phyloP scores from a whole-genome alignment of 2,113 vertebrate genomes.

The Onychostruthus taczanowskii region DNA sequence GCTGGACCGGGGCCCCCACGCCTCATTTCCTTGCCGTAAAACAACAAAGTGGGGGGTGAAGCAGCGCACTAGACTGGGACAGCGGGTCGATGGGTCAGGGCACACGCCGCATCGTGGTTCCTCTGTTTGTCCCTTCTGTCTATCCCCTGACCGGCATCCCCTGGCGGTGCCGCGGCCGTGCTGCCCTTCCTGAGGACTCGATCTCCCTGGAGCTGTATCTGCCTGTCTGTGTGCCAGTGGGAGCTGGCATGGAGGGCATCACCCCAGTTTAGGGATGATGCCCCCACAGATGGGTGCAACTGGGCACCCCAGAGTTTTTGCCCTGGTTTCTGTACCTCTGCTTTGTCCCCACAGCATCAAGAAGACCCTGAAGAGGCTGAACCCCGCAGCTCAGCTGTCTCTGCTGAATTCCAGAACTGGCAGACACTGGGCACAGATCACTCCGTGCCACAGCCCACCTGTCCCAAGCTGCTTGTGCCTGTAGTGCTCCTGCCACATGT shows the following conservation, averaged over 20 bases:
- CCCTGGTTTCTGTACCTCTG: neutral
- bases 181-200: neutral
- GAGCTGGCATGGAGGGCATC: neutral
- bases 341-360: neutral
- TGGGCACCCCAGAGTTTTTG: neutral
- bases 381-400: neutral
- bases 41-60: constrained; percentile 41
- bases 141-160: neutral
- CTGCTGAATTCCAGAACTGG: neutral
- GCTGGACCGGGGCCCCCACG: neutral
- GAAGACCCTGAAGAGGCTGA: neutral
- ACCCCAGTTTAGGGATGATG: neutral
- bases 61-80: neutral
- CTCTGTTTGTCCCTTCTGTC: neutral
- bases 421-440: neutral
- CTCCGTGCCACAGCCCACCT: neutral
- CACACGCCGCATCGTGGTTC: neutral
- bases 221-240: rapidly evolving
- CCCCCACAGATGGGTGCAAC: neutral
- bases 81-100: constrained; percentile 19
- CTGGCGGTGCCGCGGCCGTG: rapidly evolving
- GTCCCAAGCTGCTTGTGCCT: rapidly evolving
- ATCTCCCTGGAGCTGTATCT: rapidly evolving
- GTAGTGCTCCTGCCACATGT: rapidly evolving
- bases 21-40: constrained; percentile 64